Conservation (phyloP, 2,113 vertebrate species). For the Hepsetus odoe region DNA sequence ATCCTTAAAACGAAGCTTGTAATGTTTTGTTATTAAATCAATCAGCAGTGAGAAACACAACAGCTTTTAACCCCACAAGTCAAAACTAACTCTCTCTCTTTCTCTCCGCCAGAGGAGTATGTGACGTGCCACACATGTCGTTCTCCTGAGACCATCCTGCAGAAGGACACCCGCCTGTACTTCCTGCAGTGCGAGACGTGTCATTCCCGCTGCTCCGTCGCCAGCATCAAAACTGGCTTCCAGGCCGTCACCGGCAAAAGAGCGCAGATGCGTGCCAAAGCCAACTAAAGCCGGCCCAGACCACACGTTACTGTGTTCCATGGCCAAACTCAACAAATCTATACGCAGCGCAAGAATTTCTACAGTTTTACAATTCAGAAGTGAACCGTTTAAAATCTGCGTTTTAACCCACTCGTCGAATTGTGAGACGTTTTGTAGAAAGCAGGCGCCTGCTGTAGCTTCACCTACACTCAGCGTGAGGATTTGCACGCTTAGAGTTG, state of each 20-base stretch:
- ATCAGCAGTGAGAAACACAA: background rate
- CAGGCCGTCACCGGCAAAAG: conserved; percentile 99
- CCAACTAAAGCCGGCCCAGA: conserved; percentile 81
- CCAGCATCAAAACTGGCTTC: conserved; percentile 99
- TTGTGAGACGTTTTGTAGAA: background rate
- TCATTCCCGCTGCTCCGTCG: conserved; percentile 98
- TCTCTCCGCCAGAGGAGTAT: conserved; percentile 88
- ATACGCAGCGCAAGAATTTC: background rate
- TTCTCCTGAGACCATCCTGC: conserved; percentile 97
- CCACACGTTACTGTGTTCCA: background rate
- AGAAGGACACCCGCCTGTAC: conserved; percentile 98
- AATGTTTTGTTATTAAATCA: no score
- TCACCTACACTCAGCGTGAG: background rate
- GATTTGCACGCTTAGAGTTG: background rate
- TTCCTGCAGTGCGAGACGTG: conserved; percentile 99
- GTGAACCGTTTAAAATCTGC: background rate
- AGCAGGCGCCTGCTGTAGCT: background rate
- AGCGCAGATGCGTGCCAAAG: conserved; percentile 99
- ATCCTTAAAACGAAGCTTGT: no score
- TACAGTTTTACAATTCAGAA: background rate
- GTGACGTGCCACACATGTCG: conserved; percentile 98
- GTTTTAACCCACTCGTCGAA: no score
- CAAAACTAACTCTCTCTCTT: background rate
- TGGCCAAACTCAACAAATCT: conserved; percentile 27
- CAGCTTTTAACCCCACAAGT: background rate